Evolutionary conservation across 1,140 invertebrate genomes (phyloP).

Genomic region (Linepithema humile): DNA sequence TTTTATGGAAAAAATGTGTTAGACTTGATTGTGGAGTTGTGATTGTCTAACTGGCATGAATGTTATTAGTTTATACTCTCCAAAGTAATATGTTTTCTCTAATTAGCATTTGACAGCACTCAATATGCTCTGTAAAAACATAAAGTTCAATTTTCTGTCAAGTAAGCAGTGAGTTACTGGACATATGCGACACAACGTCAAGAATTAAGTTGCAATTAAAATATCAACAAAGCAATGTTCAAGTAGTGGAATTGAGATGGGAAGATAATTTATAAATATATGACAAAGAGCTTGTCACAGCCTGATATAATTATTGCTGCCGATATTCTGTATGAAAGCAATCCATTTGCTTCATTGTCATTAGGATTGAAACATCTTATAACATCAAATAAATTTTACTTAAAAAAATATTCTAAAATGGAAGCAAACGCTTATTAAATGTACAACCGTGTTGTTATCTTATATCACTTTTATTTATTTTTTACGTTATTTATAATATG

Average conservation of each 20-base stretch:
- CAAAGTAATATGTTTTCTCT: constrained; percentile 84
- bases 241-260: constrained; percentile 83
- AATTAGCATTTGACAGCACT: constrained; percentile 85
- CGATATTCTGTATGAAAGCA: constrained; percentile 85
- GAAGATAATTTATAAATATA: constrained; percentile 80
- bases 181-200: constrained; percentile 28
- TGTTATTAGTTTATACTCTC: constrained; percentile 80
- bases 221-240: constrained; percentile 68
- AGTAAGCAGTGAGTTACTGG: constrained; percentile 21
- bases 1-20: constrained; percentile 83
- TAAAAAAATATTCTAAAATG: no score
- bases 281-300: constrained; percentile 57
- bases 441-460: no score
- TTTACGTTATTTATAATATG: no score
- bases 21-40: constrained; percentile 86
- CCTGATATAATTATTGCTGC: constrained; percentile 85
- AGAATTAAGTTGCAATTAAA: constrained; percentile 61
- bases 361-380: no score
- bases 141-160: constrained; percentile 79
- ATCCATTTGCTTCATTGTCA: constrained; percentile 80
- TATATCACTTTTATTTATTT: no score
- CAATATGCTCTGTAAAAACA: constrained; percentile 81
- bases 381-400: no score
- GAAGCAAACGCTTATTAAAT: no score
- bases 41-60: constrained; percentile 85